Evolutionary conservation across 2,113 vertebrate genomes (phyloP).

Genomic region (Fulica atra): DNA sequence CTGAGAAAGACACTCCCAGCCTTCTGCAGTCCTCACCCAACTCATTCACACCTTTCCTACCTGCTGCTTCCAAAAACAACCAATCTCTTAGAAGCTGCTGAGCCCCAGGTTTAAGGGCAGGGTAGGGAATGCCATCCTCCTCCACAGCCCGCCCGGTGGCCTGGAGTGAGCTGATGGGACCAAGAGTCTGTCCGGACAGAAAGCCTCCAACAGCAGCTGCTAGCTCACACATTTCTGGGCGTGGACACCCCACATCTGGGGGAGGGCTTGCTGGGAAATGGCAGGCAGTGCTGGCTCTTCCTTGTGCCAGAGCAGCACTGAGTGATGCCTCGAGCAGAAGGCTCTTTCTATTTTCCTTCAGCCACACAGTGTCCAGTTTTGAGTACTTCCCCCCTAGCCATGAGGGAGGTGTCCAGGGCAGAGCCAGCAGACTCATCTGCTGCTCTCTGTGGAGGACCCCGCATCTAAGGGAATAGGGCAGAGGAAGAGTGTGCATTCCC

Average conservation of each 20-base stretch:
- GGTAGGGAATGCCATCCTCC: background rate
- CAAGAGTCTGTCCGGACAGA: background rate
- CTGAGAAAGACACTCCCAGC: background rate
- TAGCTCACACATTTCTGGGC: fast-evolving
- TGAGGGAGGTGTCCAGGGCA: background rate
- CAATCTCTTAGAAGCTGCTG: fast-evolving
- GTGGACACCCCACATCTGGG: background rate
- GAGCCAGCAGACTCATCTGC: background rate
- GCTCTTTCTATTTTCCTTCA: background rate
- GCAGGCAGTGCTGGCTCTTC: background rate
- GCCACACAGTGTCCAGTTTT: background rate
- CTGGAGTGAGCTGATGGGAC: background rate
- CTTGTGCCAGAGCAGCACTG: fast-evolving
- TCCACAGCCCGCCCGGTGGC: background rate
- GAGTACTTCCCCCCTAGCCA: background rate
- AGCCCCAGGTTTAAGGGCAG: fast-evolving
- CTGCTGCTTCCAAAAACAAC: background rate
- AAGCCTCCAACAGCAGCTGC: background rate
- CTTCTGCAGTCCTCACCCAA: background rate
- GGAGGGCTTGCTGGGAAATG: background rate
- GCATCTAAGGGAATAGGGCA: fast-evolving
- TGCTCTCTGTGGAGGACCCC: background rate
- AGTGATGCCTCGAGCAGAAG: fast-evolving
- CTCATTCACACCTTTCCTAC: background rate
- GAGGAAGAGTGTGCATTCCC: background rate